These are phyloP conservation scores for Molothrus ater DNA, from an alignment of 2,797 vertebrate species.

Conservation along the genomic window DNA sequence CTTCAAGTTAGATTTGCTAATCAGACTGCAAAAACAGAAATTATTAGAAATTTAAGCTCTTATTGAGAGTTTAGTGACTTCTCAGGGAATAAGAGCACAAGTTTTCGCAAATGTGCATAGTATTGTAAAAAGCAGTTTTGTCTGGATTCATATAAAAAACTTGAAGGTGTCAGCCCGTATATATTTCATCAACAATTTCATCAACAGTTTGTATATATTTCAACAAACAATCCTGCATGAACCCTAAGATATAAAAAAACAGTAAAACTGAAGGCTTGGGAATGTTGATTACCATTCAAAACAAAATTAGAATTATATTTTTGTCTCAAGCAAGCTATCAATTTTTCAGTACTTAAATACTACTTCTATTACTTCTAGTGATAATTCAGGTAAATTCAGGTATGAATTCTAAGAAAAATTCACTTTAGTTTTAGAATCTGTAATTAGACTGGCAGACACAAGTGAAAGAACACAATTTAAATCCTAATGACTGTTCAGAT, in stretches of 20 bases:
- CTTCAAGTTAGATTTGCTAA: neutral
- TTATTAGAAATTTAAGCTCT: neutral
- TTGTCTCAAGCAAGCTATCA: neutral
- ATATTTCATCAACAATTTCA: too few relatives aligned
- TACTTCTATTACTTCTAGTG: neutral
- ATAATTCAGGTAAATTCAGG: neutral
- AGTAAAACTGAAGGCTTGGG: neutral
- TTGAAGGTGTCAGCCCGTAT: neutral
- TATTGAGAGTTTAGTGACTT: neutral
- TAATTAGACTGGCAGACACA: neutral
- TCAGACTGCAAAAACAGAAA: neutral
- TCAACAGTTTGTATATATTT: too few relatives aligned
- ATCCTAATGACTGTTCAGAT: neutral
- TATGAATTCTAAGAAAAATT: neutral
- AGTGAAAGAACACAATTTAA: neutral
- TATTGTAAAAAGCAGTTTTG: neutral
- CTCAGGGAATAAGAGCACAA: neutral
- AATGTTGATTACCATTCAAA: neutral
- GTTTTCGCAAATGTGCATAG: neutral
- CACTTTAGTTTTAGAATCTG: neutral
- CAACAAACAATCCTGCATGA: neutral
- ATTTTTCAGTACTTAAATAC: neutral
- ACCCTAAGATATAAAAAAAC: neutral
- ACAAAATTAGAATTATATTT: neutral
- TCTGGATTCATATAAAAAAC: neutral